These are phyloP conservation scores for Cyrtonyx montezumae DNA, from an alignment of 2,113 vertebrate species.

Conservation along the genomic window DNA sequence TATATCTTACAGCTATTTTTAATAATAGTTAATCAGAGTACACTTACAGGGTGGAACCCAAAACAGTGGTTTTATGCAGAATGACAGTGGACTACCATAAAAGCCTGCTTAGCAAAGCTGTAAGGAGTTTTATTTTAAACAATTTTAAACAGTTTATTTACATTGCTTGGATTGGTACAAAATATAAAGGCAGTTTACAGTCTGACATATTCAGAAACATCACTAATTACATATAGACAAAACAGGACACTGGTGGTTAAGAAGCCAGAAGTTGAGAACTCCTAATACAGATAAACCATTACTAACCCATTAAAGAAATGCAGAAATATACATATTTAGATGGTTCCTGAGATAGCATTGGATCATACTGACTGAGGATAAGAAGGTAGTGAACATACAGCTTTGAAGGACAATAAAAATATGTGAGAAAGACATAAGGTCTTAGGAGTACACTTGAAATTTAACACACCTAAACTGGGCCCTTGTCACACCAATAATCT, in stretches of 20 bases:
- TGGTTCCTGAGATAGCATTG: slow-evolving; percentile 36
- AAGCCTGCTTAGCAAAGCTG: slow-evolving; percentile 34
- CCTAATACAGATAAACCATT: slow-evolving; percentile 1
- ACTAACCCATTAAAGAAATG: slow-evolving; percentile 38
- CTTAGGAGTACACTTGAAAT: background rate
- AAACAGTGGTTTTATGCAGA: background rate
- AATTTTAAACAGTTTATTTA: slow-evolving; percentile 80
- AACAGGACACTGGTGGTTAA: slow-evolving; percentile 21
- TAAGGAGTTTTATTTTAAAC: slow-evolving; percentile 48
- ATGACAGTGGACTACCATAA: background rate
- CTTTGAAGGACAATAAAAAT: slow-evolving; percentile 23
- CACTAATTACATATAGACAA: slow-evolving; percentile 53
- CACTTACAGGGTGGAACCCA: background rate
- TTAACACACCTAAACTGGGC: slow-evolving; percentile 7
- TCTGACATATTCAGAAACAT: slow-evolving; percentile 49
- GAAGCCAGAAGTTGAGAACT: slow-evolving; percentile 1
- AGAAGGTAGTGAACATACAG: background rate
- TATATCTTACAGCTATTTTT: background rate
- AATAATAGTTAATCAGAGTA: background rate
- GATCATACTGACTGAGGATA: slow-evolving; percentile 10
- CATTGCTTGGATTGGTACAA: slow-evolving; percentile 59
- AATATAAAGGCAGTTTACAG: slow-evolving; percentile 59
- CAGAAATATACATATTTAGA: slow-evolving; percentile 56
- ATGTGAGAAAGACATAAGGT: background rate
- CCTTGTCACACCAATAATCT: background rate